A percentile compares a stretch with the other conserved stretches of the same genome.
These are phyloP conservation scores for Choristoneura fumiferana DNA, from an alignment of 1,140 invertebrate species.

Conservation along the genomic window DNA sequence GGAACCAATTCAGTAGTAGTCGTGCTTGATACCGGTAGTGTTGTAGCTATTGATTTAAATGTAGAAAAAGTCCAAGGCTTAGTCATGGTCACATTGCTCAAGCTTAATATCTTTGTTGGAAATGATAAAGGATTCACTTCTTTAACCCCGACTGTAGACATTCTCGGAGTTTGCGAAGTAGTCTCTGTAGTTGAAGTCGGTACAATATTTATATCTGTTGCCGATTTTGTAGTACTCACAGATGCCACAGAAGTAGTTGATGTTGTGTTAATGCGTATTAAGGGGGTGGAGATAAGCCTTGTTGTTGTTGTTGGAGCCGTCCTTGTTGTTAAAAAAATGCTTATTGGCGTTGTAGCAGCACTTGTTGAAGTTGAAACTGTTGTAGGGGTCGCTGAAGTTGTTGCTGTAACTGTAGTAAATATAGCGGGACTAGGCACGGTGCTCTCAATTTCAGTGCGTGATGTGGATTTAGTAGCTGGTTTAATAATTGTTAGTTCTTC, in stretches of 20 bases:
- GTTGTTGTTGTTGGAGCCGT: neutral
- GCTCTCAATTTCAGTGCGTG: neutral
- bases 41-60: neutral
- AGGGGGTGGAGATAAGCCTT: too few relatives aligned
- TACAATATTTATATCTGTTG: too few relatives aligned
- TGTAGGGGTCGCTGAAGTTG: slow-evolving; percentile 21
- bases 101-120: neutral
- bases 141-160: neutral
- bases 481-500: slow-evolving; percentile 61
- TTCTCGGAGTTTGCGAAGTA: neutral
- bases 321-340: neutral
- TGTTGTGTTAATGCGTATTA: too few relatives aligned
- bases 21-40: neutral
- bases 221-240: too few relatives aligned
- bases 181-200: neutral
- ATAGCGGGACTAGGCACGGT: slow-evolving; percentile 29
- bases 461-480: slow-evolving; percentile 30
- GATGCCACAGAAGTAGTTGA: too few relatives aligned
- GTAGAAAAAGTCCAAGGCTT: neutral
- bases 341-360: neutral
- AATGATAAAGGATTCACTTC: neutral
- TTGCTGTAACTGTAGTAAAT: slow-evolving; percentile 29
- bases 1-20: neutral
- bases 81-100: neutral
- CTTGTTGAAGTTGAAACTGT: slow-evolving; percentile 21